These are phyloP conservation scores for Eristalis intricaria DNA, from an alignment of 2,888 invertebrate genomes.

Conservation along the genomic window DNA sequence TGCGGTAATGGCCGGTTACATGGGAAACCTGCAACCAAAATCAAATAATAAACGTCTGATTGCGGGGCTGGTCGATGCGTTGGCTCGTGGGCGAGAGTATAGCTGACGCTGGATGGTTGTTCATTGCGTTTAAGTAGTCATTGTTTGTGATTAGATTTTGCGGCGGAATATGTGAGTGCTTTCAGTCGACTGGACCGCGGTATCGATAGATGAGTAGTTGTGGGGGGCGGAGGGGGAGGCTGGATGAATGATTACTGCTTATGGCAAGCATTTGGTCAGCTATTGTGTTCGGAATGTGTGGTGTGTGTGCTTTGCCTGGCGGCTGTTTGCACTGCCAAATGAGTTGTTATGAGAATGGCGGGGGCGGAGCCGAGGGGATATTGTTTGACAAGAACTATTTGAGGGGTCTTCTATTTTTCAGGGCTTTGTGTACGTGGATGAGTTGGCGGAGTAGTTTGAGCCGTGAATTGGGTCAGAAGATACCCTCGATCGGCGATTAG, in stretches of 20 bases:
- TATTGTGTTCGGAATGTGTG: neutral
- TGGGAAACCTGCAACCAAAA: neutral
- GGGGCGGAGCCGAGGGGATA: neutral
- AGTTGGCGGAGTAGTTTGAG: neutral
- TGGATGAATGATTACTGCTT: neutral
- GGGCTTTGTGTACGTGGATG: neutral
- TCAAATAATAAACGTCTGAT: slow-evolving; percentile 8
- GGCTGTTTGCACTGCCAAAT: neutral
- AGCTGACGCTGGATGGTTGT: neutral
- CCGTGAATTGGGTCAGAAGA: neutral
- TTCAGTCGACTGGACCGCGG: neutral
- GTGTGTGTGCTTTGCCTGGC: neutral
- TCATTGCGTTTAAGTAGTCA: neutral
- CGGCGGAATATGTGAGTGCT: neutral
- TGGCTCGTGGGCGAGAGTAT: neutral
- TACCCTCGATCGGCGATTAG: neutral
- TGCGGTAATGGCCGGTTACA: slow-evolving; percentile 1
- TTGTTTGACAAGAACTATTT: neutral
- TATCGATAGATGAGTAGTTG: neutral
- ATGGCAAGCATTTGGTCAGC: neutral
- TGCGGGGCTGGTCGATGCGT: neutral
- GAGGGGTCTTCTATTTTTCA: neutral
- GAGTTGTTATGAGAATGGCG: neutral
- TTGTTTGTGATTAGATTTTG: neutral
- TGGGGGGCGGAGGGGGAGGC: neutral